Evolutionary conservation across 2,113 vertebrate species (phyloP).

Genomic region (Silurus meridionalis): DNA sequence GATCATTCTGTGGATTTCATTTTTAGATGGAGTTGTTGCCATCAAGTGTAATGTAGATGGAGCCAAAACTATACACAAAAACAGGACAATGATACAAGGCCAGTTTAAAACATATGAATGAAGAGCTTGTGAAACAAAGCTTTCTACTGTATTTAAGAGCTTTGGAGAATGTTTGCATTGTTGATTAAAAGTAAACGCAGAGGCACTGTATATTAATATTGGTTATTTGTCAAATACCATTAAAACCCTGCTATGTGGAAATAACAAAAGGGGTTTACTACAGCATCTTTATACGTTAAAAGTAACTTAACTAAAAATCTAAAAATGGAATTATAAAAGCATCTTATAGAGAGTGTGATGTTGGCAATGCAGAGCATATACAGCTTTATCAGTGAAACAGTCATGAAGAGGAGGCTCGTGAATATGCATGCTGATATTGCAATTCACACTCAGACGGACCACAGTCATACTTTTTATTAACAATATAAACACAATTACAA

Average conservation of each 20-base stretch:
- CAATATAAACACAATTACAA: not conserved
- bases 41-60: no score
- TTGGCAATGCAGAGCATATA: not conserved
- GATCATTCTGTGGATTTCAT: no score
- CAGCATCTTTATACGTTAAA: not conserved
- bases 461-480: not conserved
- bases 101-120: no score
- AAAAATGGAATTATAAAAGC: not conserved
- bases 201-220: no score
- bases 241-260: no score
- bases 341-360: not conserved
- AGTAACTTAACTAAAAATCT: not conserved
- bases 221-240: no score
- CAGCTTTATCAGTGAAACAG: not conserved
- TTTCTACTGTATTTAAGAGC: no score
- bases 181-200: not conserved
- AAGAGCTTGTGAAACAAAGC: no score
- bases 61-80: not conserved
- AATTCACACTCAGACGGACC: not conserved
- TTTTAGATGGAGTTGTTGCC: not conserved
- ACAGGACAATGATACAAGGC: not conserved
- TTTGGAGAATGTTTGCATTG: not conserved
- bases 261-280: no score
- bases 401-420: not conserved
- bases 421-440: not conserved